phyloP scores from a whole-genome alignment of 2,113 vertebrate genomes.

The Ibidorhyncha struthersii region DNA sequence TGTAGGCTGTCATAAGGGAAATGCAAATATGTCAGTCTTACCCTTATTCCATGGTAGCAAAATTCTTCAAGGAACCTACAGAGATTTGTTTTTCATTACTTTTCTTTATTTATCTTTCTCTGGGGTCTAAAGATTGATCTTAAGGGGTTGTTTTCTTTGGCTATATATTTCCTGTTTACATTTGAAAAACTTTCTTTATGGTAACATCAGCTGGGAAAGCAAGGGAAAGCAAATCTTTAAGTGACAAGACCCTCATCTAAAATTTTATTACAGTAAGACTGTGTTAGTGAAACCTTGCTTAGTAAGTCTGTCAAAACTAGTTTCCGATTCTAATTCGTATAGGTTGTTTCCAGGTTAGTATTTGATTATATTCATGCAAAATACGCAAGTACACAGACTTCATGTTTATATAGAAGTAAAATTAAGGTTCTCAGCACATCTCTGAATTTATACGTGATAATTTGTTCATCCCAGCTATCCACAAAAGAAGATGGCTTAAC shows the following conservation, averaged over 20 bases:
- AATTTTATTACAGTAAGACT: background rate
- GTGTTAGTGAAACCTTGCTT: background rate
- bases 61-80: background rate
- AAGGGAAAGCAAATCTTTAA: background rate
- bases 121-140: background rate
- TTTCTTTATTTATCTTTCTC: background rate
- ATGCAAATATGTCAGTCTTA: background rate
- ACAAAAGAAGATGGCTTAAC: background rate
- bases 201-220: background rate
- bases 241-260: background rate
- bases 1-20: background rate
- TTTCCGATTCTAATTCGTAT: background rate
- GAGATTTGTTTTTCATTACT: background rate
- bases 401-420: background rate
- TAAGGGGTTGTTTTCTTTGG: background rate
- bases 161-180: background rate
- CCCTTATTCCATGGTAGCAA: background rate
- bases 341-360: background rate
- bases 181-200: background rate
- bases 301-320: background rate
- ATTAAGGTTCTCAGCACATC: background rate
- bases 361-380: background rate
- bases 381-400: background rate
- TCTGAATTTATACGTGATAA: background rate
- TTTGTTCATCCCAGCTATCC: background rate